Evolutionary conservation across 2,797 vertebrate genomes (phyloP), one percentile per base, ranked within the genome.

Genomic region (Geotrypetes seraphini): DNA sequence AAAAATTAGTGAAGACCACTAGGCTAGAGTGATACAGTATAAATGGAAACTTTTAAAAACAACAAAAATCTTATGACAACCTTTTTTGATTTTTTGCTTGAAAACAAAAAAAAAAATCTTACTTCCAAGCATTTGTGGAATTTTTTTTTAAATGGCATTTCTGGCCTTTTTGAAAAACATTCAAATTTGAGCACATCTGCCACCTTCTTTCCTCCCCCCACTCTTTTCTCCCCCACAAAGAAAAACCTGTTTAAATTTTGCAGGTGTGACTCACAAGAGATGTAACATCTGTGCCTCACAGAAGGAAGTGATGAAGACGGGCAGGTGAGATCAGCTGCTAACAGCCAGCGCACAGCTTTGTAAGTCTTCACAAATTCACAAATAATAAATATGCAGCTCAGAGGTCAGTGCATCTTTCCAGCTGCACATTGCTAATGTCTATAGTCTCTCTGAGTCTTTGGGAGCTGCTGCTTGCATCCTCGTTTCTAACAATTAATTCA

Each of bases 191-290:
- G 66, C 53, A 57, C 29, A 64, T 72, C 57, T 72, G 73, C 43
- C 34, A 35, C 36, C 30, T 18, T 32, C 25, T 38, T 37, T 10
- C 33, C 43, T 29, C 43, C 28, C 47, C 38, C n/a, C n/a, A n/a
- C n/a, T n/a, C n/a, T n/a, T n/a, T n/a, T n/a, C n/a, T n/a, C n/a
- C n/a, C n/a, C n/a, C n/a, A n/a, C n/a, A 33, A 49, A 51, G 28
- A 23, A 52, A 35, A 23, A 48, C 40, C 25, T 57, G 19, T 56
- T 74, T 60, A 67, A 61, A 39, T 47, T 44, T 41, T 65, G 57
- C 63, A 75, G 66, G 57, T 78, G 64, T 72, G 60, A 75, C 53
- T 60, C 26, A 22, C 12, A 35, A 36, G 55, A 48, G 44, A 63
- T 21, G 51, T 54, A 70, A 69, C 57, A 76, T 65, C 65, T 69